Evolutionary conservation across 2,888 invertebrate species (phyloP), one percentile per base, ranked within the genome.

Genomic region (Cataglyphis rosenhaueri): DNA sequence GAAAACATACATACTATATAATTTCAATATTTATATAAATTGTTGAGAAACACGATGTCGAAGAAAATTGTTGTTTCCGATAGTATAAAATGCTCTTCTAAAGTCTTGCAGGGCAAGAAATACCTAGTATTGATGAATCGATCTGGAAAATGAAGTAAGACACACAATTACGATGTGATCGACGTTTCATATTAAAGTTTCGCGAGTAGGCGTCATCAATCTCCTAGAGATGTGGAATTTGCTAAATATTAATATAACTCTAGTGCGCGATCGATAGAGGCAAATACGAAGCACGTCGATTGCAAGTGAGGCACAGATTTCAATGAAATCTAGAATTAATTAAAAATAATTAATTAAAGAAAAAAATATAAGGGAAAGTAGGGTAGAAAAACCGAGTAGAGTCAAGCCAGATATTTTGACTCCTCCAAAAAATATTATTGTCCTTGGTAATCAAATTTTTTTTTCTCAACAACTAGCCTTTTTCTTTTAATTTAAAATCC

Each of bases 301-400:
- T 66, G 66, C 44, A 35, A 10, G 15, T 59, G 29, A 68, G 10
- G 32, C 12, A 29, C 15, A 29, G n/a, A n/a, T 38, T 38, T 12
- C 41, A 70, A 48, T 52, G 52, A 75, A 70, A 41, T 52, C 44
- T 74, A 66, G n/a, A 52, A 21, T 87, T 82, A 85, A 81, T 84
- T 87, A 88, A 85, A 52, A 73, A 71, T 90, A 89, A 84, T 73
- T 82, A 79, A 65, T 68, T 79, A 71, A 64, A 29, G 4, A 38
- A 57, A 21, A 78, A 5, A 25, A 76, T 55, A 29, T 35, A 64
- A 29, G 29, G 29, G 29, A 29, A 29, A 29, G 29, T 29, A 29
- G 29, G 29, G 29, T 29, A 29, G 29, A 29, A 29, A 29, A 29
- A 29, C 29, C 29, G 29, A 29, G 29, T 29, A 29, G 29, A 2